These are phyloP conservation scores for Lagopus muta DNA, from an alignment of 2,113 vertebrate genomes.

Conservation along the genomic window DNA sequence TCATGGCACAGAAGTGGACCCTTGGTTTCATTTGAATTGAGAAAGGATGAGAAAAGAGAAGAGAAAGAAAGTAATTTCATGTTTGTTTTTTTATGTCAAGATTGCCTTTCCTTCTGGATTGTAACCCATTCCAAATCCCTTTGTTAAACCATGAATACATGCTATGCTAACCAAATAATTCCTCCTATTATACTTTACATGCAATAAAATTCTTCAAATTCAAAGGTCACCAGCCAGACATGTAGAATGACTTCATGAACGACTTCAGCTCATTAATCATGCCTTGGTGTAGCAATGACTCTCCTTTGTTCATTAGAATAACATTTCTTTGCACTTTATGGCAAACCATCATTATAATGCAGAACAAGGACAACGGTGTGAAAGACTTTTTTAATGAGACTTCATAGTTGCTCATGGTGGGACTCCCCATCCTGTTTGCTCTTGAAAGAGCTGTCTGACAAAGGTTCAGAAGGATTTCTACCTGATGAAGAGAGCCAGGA, in stretches of 20 bases:
- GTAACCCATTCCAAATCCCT: background rate
- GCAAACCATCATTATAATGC: conserved; percentile 62
- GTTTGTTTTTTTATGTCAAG: background rate
- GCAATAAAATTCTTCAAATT: conserved; percentile 48
- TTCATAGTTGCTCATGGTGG: conserved; percentile 63
- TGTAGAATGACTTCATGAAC: conserved; percentile 12
- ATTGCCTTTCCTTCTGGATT: conserved; percentile 21
- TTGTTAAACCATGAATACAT: background rate
- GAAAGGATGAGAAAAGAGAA: background rate
- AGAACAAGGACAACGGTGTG: conserved; percentile 42
- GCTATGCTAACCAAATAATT: conserved; percentile 42
- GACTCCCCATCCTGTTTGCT: conserved; percentile 44
- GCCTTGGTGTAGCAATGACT: conserved; percentile 14
- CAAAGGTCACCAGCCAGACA: conserved; percentile 65
- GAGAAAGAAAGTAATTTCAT: background rate
- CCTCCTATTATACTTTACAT: conserved; percentile 49
- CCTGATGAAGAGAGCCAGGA: conserved; percentile 57
- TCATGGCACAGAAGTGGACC: background rate
- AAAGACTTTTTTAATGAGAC: conserved; percentile 77
- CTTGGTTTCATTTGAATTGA: background rate
- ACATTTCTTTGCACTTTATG: conserved; percentile 60
- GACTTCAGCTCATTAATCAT: conserved; percentile 69
- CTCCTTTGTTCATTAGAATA: conserved; percentile 64
- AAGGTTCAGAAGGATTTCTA: conserved; percentile 55
- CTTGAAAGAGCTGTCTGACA: conserved; percentile 73